These are phyloP conservation scores for Triplophysa rosa DNA, from an alignment of 2,113 vertebrate species.

Conservation along the genomic window DNA sequence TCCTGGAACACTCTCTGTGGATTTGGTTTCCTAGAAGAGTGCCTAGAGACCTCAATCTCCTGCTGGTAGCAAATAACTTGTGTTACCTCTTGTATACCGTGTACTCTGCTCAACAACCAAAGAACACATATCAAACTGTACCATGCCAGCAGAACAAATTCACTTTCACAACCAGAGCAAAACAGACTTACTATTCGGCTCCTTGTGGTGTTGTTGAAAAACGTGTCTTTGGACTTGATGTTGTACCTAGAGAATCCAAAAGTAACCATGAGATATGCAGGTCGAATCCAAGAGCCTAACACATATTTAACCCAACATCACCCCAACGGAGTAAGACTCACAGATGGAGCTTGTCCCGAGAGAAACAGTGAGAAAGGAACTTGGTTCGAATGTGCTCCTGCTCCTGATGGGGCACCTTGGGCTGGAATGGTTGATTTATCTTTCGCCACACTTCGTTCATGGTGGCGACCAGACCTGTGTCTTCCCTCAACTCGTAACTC, in stretches of 20 bases:
- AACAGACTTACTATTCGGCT: constrained; percentile 89
- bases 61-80: constrained; percentile 44
- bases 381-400: constrained; percentile 78
- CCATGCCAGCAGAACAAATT: not conserved
- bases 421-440: constrained; percentile 87
- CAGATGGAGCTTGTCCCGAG: constrained; percentile 95
- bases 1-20: constrained; percentile 37
- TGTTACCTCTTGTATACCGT: constrained; percentile 23
- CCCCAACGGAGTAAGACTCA: constrained; percentile 73
- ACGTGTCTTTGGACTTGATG: constrained; percentile 90
- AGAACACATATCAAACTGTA: constrained; percentile 4
- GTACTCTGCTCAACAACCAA: constrained; percentile 36
- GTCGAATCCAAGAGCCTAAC: too few relatives aligned
- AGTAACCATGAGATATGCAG: not conserved
- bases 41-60: constrained; percentile 30
- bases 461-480: constrained; percentile 79
- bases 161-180: not conserved
- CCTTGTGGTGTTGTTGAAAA: constrained; percentile 94
- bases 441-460: constrained; percentile 82
- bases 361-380: constrained; percentile 89
- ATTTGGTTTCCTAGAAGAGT: constrained; percentile 47
- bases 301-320: constrained; percentile 15
- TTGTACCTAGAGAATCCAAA: constrained; percentile 81
- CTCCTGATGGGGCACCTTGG: constrained; percentile 79
- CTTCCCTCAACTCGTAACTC: constrained; percentile 90